Evolutionary conservation across 2,888 invertebrate species (phyloP).

Genomic region (Papilio demoleus): DNA sequence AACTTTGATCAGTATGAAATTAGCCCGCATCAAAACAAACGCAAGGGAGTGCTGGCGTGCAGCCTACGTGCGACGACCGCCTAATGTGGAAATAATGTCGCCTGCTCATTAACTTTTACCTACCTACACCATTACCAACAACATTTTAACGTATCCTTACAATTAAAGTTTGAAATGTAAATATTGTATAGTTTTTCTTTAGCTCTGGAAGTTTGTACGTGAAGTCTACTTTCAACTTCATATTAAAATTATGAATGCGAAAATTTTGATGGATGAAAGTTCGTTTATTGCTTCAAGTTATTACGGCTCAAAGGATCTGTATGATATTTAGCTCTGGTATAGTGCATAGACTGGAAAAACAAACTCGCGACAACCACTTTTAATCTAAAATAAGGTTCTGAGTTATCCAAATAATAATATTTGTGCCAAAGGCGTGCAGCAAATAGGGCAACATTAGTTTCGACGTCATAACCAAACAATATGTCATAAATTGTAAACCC

Average conservation of each 20-base stretch:
- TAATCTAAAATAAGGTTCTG: neutral
- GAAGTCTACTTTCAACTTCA: neutral
- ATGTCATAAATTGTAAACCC: constrained; percentile 67
- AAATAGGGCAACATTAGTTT: constrained; percentile 45
- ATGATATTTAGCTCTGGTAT: too few relatives aligned
- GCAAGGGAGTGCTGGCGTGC: constrained; percentile 44
- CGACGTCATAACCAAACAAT: constrained; percentile 62
- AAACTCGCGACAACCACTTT: too few relatives aligned
- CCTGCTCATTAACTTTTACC: constrained; percentile 74
- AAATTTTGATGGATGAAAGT: too few relatives aligned
- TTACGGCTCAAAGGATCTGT: too few relatives aligned
- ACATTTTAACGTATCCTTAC: constrained; percentile 56
- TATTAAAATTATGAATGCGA: too few relatives aligned
- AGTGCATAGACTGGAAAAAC: too few relatives aligned
- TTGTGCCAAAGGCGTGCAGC: constrained; percentile 25
- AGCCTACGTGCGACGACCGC: constrained; percentile 57
- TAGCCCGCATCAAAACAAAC: constrained; percentile 45
- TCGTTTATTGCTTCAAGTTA: too few relatives aligned
- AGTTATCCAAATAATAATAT: constrained; percentile 21
- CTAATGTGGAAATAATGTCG: constrained; percentile 78
- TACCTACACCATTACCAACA: constrained; percentile 61
- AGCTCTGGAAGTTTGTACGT: neutral
- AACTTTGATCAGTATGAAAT: constrained; percentile 56
- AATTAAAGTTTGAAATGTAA: constrained; percentile 27
- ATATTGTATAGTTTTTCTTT: constrained; percentile 4